Percentiles rank a stretch among this genome's conserved stretches.
Conservation (phyloP, 1,140 invertebrate species). For the Anadara kagoshimensis region DNA sequence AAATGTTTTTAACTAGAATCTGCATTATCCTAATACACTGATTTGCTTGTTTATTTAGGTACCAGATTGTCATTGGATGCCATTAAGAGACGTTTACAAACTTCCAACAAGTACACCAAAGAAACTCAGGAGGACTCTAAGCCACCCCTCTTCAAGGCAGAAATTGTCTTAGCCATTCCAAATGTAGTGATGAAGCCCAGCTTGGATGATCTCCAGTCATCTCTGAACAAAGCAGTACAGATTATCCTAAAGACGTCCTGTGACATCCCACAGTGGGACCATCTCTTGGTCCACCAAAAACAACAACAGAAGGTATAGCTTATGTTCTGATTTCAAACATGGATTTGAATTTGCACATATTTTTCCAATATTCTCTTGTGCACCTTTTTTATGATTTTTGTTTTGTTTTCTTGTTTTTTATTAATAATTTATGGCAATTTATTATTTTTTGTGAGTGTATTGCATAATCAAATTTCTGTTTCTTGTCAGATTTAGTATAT, state of each 20-base stretch:
- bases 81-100: constrained; percentile 72
- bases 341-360: neutral
- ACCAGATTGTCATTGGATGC: constrained; percentile 72
- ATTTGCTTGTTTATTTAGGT: constrained; percentile 55
- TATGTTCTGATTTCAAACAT: neutral
- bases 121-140: constrained; percentile 64
- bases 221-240: constrained; percentile 80
- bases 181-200: constrained; percentile 90
- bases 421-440: too few relatives aligned
- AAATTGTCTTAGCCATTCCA: constrained; percentile 89
- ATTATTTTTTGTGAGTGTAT: too few relatives aligned
- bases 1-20: too few relatives aligned
- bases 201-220: constrained; percentile 93
- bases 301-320: constrained; percentile 69
- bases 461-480: too few relatives aligned
- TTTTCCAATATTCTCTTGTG: neutral
- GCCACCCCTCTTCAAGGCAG: constrained; percentile 70
- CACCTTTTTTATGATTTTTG: neutral
- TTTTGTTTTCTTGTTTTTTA: neutral
- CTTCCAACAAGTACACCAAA: constrained; percentile 66
- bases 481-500: too few relatives aligned
- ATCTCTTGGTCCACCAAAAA: constrained; percentile 69
- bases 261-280: constrained; percentile 72
- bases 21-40: too few relatives aligned
- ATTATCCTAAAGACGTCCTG: constrained; percentile 72